Base-by-base conservation (phyloP, 2,113 vertebrate genomes). In the Gallinago paraguaiae region DNA sequence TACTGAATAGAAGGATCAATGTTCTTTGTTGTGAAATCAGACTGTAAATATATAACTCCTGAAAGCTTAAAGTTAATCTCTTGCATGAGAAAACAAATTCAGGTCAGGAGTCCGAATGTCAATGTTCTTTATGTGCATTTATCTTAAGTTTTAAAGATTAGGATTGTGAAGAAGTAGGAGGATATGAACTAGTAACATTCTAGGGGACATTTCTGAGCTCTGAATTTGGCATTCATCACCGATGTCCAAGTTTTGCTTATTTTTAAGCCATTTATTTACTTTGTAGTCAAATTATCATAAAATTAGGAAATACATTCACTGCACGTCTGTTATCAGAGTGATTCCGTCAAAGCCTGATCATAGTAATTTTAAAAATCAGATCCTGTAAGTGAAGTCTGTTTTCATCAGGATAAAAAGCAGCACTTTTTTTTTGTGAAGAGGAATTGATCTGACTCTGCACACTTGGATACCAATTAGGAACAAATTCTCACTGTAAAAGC, bases 391-490 rank as follows among this genome's bases (percentile, higher is more conserved):
- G 67, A 92, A 82, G 67, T 57, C 74, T 85, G 72, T 84, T 92
- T 78, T 93, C 48, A 76, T 63, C 71, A 86, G 83, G 75, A 92
- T 81, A 80, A 93, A 96, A 87, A 78, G 59, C 57, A 84, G 25
- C 65, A 39, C 18, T 61, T 12, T 39, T 37, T 13, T 37, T 35
- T 63, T 69, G 63, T 94, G 75, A 92, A 94, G 88, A 90, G 79
- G 81, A 92, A 83, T 53, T 82, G 64, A 86, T 94, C 93, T 80
- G 35, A 93, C 57, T 88, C 54, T 65, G 68, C 93, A 91, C 82
- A 77, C 85, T 90, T 93, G 93, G 86, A 86, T 90, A 50, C 68
- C 92, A 92, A 70, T 88, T 96, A 95, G 81, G 72, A 76, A 60
- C 54, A 78, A 90, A 71, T 89, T 57, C 37, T 93, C 53, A 12